Evolutionary conservation across 2,797 vertebrate species (phyloP), one percentile per base, ranked within the genome.

Genomic region (Eidolon dupreanum): DNA sequence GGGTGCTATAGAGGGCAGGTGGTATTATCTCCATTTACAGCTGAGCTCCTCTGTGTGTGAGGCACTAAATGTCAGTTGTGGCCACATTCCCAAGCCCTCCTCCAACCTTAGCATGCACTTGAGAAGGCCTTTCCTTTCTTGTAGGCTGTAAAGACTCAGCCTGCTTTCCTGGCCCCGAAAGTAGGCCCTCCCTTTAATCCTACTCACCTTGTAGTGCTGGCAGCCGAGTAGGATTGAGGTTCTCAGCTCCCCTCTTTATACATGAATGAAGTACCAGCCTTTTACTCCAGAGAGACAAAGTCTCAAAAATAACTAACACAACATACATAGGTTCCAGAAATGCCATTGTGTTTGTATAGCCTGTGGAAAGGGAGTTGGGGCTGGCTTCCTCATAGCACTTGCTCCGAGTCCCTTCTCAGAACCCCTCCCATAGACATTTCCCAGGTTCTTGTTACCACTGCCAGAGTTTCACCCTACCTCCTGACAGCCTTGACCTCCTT

Each of bases 271-370:
- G 49, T 49, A 49, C 5, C 49, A 49, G 49, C 33, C 36, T 7
- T 92, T 92, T 22, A 53, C 28, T 79, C 28, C 51, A 88, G 49
- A 86, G 90, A 90, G 61, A n/a, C 82, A n/a, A 71, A 84, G 17
- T 55, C 87, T 84, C 43, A 88, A 4, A 74, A 90, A 73, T 78
- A 90, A 43, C 15, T 33, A 43, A 70, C 33, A 88, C 53, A 43
- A 36, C 77, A 5, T 53, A 31, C 41, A 17, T 26, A n/a, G 28
- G 22, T 92, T 84, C 66, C 55, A 46, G 66, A 95, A 92, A 63
- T 90, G 71, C 26, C 53, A 15, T 9, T 66, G 7, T 82, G 49
- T 92, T 68, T 94, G 55, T 57, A n/a, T 5, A 68, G 51, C 13
- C 36, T 84, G 1, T 55, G 66, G 75, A 90, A 74, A 75, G 13